These are phyloP conservation scores for Carassius auratus DNA, from an alignment of 2,113 vertebrate species.

Conservation along the genomic window DNA sequence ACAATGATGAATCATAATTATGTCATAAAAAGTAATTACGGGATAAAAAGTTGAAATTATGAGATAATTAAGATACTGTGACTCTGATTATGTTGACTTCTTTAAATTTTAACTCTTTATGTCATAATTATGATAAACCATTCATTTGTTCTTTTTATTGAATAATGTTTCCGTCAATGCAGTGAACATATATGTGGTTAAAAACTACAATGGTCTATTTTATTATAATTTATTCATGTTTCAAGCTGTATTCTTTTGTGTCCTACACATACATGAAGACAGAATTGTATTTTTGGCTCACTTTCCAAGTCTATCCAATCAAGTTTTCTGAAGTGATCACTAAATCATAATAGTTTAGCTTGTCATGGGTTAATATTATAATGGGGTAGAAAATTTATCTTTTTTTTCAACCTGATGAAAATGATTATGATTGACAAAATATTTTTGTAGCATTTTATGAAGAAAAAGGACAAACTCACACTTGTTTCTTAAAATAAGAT, in stretches of 20 bases:
- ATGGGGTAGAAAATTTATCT: not conserved
- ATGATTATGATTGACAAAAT: not conserved
- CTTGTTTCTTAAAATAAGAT: conserved; percentile 85
- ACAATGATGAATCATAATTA: no score
- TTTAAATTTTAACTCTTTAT: no score
- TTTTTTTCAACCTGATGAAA: not conserved
- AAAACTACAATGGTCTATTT: not conserved
- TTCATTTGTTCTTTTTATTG: conserved; percentile 1
- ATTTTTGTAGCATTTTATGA: not conserved
- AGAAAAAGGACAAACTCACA: conserved; percentile 62
- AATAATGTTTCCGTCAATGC: not conserved
- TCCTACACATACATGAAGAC: not conserved
- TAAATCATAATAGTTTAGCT: not conserved
- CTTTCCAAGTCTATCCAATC: not conserved
- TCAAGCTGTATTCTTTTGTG: not conserved
- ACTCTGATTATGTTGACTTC: no score
- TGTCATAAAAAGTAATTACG: no score
- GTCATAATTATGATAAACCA: no score
- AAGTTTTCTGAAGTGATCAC: not conserved
- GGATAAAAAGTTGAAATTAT: no score
- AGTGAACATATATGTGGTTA: not conserved
- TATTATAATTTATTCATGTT: not conserved
- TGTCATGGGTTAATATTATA: not conserved
- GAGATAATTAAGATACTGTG: no score
- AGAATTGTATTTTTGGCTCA: not conserved